Conservation (phyloP, 2,113 vertebrate genomes). For the Pachyramphus minor region DNA sequence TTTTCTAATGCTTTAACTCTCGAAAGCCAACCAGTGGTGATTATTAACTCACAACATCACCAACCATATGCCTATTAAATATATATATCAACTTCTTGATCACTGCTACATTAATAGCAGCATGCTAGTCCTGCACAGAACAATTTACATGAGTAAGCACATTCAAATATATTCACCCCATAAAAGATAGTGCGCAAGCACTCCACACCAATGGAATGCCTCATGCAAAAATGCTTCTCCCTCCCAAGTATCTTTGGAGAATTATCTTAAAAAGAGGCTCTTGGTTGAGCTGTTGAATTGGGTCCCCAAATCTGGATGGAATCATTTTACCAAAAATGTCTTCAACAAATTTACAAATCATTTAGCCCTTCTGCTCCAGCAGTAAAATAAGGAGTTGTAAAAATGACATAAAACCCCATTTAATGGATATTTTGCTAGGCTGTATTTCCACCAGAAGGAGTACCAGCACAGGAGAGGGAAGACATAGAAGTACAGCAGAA, state of each 20-base stretch:
- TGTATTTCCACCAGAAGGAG: not conserved
- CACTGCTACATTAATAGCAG: not conserved
- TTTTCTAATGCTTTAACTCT: not conserved
- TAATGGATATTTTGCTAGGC: not conserved
- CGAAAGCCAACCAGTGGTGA: not conserved
- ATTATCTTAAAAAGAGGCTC: not conserved
- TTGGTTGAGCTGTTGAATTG: not conserved
- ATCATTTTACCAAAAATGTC: not conserved
- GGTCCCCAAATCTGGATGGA: not conserved
- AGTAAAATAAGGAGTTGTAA: not conserved
- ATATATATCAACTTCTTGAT: not conserved
- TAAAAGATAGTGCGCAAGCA: not conserved
- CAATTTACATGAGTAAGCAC: not conserved
- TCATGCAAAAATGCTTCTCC: not conserved
- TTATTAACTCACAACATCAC: conserved; percentile 29
- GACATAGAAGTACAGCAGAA: not conserved
- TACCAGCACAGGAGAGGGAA: not conserved
- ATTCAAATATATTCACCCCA: not conserved
- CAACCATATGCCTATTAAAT: conserved; percentile 12
- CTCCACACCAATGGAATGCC: not conserved
- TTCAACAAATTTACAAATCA: not conserved
- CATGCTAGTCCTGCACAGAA: not conserved
- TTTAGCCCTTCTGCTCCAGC: not conserved
- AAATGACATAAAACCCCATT: not conserved
- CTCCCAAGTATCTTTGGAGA: not conserved